Conservation (phyloP, 2,888 invertebrate genomes). For the Xestia c-nigrum region DNA sequence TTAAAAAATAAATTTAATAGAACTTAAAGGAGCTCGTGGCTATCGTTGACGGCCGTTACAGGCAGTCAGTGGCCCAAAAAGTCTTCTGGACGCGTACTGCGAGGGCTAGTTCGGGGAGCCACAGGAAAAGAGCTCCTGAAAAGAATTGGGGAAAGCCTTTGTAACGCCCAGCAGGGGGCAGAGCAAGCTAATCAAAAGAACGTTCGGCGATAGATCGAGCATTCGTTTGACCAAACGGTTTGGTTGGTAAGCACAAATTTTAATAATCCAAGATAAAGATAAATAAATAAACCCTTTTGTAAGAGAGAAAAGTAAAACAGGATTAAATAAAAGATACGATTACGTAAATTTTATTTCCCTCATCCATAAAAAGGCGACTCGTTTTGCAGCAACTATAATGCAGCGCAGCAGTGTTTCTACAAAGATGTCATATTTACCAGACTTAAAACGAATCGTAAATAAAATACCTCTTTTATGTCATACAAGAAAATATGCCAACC, state of each 20-base stretch:
- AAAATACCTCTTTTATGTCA: slow-evolving; percentile 20
- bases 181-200: background rate
- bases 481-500: slow-evolving; percentile 18
- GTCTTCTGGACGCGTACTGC: background rate
- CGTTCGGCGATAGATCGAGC: background rate
- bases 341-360: background rate
- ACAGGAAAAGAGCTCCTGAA: background rate
- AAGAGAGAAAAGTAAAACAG: background rate
- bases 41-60: too few species aligned
- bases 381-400: background rate
- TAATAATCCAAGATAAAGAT: background rate
- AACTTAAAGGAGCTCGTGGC: background rate
- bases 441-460: slow-evolving; percentile 12
- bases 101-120: background rate
- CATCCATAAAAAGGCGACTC: background rate
- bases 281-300: background rate
- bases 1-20: background rate
- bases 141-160: background rate
- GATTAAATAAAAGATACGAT: background rate
- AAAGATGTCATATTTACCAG: slow-evolving; percentile 1
- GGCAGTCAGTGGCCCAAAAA: too few species aligned
- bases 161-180: background rate
- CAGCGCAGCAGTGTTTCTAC: background rate
- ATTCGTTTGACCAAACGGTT: background rate
- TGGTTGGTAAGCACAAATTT: background rate